Base-by-base conservation (phyloP, 1,140 invertebrate species). In the Arctopsyche grandis region DNA sequence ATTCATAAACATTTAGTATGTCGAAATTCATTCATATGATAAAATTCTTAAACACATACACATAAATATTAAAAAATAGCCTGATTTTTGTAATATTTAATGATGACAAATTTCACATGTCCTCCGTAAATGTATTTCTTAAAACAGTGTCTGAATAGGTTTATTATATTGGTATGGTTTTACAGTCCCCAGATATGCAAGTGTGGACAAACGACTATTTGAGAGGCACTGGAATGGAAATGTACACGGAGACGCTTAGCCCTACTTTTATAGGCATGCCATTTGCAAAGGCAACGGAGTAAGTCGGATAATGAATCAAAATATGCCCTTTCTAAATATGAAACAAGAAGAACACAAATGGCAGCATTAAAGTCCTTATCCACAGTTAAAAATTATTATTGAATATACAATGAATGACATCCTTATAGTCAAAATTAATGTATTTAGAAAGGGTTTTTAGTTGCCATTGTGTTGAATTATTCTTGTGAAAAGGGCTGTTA, bases 181-280 rank as follows among this genome's bases (percentile, higher is more conserved):
- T 82, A 88, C 91, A 97, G 95, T 96, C 95, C 86, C 93, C 93
- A 89, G 94, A 97, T 89, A 97, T 97, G 91, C 94, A 96, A 89
- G 93, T 95, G 88, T 99, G 98, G 97, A 97, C 97, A 91, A 97
- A 98, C 92, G 97, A 99, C 91, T 99, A 99, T 91, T 93, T 99
- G 86, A 93, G 97, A 85, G 98, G 98, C 86, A 98, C 98, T 82
- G 97, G 97, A 84, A 98, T 99, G 97, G 98, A 99, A 92, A 98
- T 99, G 97, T 99, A 99, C 91, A 99, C 97, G 84, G 97, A 99
- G 90, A 97, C 95, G 85, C 91, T 99, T 88, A 98, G 97, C 90
- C 93, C 94, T 82, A 94, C 96, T 84, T 99, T 99, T 93, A 94
- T 96, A 89, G 96, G 97, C 89, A 97, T 99, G 93, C 95, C 95